These are phyloP conservation scores for Didymodactylos carnosus DNA, from an alignment of 2,888 invertebrate genomes.

Conservation along the genomic window DNA sequence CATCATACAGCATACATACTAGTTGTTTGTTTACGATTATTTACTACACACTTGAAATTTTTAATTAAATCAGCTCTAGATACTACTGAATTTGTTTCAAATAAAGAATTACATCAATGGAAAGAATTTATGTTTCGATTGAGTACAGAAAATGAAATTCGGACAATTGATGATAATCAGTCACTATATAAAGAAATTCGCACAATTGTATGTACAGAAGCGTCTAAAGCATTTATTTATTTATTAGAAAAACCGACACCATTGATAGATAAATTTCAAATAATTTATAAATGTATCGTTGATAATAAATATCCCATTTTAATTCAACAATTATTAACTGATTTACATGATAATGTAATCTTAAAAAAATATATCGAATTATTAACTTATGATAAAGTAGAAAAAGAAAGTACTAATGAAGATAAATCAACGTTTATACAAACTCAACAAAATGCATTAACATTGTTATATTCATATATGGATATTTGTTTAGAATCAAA, in stretches of 20 bases:
- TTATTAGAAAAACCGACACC: background rate
- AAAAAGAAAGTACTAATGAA: too few species aligned
- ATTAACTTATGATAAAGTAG: too few species aligned
- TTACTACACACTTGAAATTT: background rate
- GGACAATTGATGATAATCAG: too few species aligned
- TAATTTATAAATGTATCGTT: background rate
- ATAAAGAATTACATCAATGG: too few species aligned
- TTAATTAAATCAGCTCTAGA: too few species aligned
- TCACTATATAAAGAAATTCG: background rate
- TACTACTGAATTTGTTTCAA: too few species aligned
- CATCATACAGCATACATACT: too few species aligned
- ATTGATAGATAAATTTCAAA: background rate
- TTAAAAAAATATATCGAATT: background rate
- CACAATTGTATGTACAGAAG: background rate
- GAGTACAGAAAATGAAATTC: too few species aligned
- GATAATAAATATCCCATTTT: background rate
- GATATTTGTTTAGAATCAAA: background rate
- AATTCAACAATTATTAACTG: background rate
- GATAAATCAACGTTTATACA: too few species aligned
- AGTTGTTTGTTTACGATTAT: background rate
- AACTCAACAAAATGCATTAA: background rate
- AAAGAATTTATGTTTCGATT: too few species aligned
- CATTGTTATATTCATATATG: background rate
- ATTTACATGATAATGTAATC: background rate
- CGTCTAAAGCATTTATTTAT: background rate